Percentiles rank a stretch among this genome's conserved stretches.
Conservation (phyloP, 2,888 invertebrate genomes). For the Dascillus cervinus region DNA sequence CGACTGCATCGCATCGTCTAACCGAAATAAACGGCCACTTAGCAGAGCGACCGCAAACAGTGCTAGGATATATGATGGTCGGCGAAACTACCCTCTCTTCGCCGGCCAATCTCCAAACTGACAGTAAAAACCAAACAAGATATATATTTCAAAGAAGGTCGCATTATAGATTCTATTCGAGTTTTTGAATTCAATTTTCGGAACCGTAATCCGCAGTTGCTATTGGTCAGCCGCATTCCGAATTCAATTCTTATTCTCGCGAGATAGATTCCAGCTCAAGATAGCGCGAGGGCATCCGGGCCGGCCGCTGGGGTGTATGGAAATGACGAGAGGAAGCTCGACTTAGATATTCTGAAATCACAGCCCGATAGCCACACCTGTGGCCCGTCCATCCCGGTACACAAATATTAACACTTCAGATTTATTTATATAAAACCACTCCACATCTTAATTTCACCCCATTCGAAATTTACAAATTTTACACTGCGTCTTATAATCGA, state of each 20-base stretch:
- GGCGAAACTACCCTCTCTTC: conserved; percentile 12
- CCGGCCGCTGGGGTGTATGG: conserved; percentile 39
- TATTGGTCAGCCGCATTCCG: conserved; percentile 43
- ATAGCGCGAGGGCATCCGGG: conserved; percentile 30
- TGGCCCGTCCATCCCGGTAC: conserved; percentile 29
- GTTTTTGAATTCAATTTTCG: conserved; percentile 47
- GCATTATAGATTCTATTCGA: conserved; percentile 44
- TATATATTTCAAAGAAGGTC: conserved; percentile 27
- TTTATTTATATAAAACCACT: no score
- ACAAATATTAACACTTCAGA: conserved; percentile 40
- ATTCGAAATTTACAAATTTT: no score
- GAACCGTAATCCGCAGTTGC: conserved; percentile 41
- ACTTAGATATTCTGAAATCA: conserved; percentile 42
- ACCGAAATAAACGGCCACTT: conserved; percentile 43
- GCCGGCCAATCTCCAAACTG: conserved; percentile 22
- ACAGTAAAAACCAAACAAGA: conserved; percentile 31
- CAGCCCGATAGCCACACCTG: conserved; percentile 39
- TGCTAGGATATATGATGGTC: conserved; percentile 27
- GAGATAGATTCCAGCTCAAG: conserved; percentile 35
- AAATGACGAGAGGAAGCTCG: conserved; percentile 33
- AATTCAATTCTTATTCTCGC: conserved; percentile 43
- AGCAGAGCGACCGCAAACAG: conserved; percentile 39
- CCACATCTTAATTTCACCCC: no score
- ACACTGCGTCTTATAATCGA: no score
- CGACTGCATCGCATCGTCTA: conserved; percentile 26